These are phyloP conservation scores for Eupithecia subfuscata DNA, from an alignment of 2,888 invertebrate species.

Conservation along the genomic window DNA sequence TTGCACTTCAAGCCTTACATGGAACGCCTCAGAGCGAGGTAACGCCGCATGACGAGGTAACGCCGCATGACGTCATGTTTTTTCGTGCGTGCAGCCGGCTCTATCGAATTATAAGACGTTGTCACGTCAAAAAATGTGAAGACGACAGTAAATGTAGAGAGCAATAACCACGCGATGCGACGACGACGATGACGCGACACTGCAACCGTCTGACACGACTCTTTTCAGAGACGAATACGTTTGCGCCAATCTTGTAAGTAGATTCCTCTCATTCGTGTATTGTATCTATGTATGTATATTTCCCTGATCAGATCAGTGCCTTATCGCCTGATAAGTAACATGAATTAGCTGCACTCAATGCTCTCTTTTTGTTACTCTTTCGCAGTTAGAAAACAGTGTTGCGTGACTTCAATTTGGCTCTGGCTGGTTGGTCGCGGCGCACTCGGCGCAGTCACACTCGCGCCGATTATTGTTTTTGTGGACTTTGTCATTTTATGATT, in stretches of 20 bases:
- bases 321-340: background rate
- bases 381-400: constrained; percentile 19
- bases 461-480: constrained; percentile 28
- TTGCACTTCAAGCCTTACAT: too few species aligned
- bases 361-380: constrained; percentile 31
- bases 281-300: background rate
- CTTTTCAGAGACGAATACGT: background rate
- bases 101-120: too few species aligned
- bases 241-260: background rate
- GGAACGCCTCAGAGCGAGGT: too few species aligned
- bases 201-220: background rate
- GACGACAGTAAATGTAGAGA: background rate
- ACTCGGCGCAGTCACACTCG: constrained; percentile 26
- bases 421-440: constrained; percentile 25
- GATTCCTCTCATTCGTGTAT: background rate
- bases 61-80: too few species aligned
- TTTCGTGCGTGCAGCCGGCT: too few species aligned
- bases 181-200: background rate
- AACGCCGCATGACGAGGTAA: too few species aligned
- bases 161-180: too few species aligned
- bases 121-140: background rate
- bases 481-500: background rate
- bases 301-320: constrained; percentile 1
- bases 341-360: background rate
- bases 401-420: constrained; percentile 37